Percentiles rank a stretch among this genome's conserved stretches.
Conservation (phyloP, 2,797 vertebrate species). For the Tragelaphus oryx region DNA sequence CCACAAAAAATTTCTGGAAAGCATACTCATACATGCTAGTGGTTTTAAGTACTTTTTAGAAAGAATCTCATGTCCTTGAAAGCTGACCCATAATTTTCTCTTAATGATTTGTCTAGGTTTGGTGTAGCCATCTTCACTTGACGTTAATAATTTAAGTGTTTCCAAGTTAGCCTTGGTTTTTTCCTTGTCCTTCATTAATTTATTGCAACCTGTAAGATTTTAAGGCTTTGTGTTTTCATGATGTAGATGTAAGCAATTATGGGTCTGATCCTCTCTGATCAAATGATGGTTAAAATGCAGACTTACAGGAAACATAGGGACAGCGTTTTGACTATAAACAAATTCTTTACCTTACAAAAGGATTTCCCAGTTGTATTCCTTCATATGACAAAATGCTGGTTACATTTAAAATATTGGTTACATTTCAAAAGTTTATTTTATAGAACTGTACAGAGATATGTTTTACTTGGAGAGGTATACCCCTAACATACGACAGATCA, state of each 20-base stretch:
- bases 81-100: neutral
- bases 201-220: neutral
- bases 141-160: neutral
- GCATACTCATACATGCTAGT: neutral
- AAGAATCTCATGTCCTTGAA: neutral
- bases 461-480: neutral
- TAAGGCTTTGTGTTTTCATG: neutral
- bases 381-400: neutral
- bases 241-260: neutral
- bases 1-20: conserved; percentile 39
- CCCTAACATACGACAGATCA: neutral
- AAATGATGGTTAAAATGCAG: neutral
- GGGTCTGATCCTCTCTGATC: neutral
- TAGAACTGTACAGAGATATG: neutral
- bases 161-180: conserved; percentile 34
- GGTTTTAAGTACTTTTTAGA: conserved; percentile 46
- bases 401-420: neutral
- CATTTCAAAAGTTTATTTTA: neutral
- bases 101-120: conserved; percentile 22
- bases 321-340: neutral
- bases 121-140: neutral
- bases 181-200: neutral
- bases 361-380: neutral
- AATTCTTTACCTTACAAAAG: neutral
- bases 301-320: neutral